Evolutionary conservation across 1,140 invertebrate species (phyloP).

Genomic region (Saccostrea glomerata): DNA sequence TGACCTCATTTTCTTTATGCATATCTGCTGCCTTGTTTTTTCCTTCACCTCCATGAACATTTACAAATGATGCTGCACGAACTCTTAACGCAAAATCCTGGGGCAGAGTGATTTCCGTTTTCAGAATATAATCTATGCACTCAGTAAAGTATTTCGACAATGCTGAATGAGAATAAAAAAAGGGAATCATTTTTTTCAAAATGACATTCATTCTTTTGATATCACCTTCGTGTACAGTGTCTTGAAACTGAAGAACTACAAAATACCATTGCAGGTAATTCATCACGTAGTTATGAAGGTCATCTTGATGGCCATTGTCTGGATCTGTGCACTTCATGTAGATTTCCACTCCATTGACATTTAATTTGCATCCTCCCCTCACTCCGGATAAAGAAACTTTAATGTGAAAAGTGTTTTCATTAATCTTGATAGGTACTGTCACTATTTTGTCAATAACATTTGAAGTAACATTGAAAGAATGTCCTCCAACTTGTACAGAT

Average conservation of each 20-base stretch:
- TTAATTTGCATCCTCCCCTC: background rate
- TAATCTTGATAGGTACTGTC: background rate
- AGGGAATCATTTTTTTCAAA: conserved; percentile 46
- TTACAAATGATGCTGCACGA: conserved; percentile 51
- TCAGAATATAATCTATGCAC: conserved; percentile 53
- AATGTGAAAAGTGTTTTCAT: background rate
- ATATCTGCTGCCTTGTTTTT: conserved; percentile 58
- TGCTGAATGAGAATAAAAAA: conserved; percentile 44
- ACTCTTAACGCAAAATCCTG: conserved; percentile 41
- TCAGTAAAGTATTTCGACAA: conserved; percentile 46
- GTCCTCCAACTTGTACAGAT: background rate
- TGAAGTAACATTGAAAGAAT: background rate
- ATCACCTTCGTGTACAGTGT: conserved; percentile 48
- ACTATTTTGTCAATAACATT: background rate
- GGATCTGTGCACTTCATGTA: background rate
- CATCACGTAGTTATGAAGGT: conserved; percentile 42
- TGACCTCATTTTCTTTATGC: conserved; percentile 59
- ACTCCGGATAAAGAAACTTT: background rate
- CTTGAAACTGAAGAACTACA: conserved; percentile 41
- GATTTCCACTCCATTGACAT: conserved; percentile 14
- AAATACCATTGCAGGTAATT: conserved; percentile 53
- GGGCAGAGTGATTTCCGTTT: conserved; percentile 47
- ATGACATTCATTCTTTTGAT: conserved; percentile 38
- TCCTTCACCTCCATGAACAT: conserved; percentile 40
- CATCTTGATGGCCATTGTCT: conserved; percentile 13